Evolutionary conservation across 92 coral and sea anemone species (phyloP).

Genomic region (Phymanthus crucifer): DNA sequence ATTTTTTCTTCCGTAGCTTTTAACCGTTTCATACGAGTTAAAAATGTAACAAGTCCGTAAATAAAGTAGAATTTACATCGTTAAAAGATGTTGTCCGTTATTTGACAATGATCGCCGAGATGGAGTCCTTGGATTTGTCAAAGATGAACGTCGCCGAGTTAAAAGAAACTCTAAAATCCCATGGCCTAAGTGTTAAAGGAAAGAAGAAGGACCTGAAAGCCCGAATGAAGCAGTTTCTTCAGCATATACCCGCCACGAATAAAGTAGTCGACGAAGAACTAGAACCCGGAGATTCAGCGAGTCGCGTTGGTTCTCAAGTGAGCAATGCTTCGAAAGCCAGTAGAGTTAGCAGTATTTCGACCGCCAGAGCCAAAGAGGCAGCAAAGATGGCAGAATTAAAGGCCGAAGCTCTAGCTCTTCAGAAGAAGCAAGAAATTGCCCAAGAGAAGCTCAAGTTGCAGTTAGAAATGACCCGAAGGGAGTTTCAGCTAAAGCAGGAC

Average conservation of each 20-base stretch:
- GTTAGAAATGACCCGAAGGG: neutral
- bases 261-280: no score
- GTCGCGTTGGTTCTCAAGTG: neutral
- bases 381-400: conserved; percentile 1
- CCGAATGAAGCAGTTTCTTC: neutral
- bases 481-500: conserved; percentile 32
- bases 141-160: neutral
- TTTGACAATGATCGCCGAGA: no score
- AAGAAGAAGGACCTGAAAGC: neutral
- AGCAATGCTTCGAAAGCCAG: neutral
- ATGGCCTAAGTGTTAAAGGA: neutral
- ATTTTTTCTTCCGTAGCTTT: no score
- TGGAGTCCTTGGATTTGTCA: no score
- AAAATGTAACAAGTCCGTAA: no score
- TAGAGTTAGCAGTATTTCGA: neutral
- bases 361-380: conserved; percentile 10
- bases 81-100: neutral
- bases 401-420: neutral
- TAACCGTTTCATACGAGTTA: no score
- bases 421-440: neutral
- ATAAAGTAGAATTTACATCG: neutral
- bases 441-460: neutral
- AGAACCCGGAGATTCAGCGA: neutral
- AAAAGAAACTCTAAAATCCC: neutral
- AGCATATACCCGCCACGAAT: no score